Evolutionary conservation across 30 jellyfish, hydroid and myxozoan species (phyloP), one percentile per base, ranked within the genome.

Genomic region (Turritopsis dohrnii): DNA sequence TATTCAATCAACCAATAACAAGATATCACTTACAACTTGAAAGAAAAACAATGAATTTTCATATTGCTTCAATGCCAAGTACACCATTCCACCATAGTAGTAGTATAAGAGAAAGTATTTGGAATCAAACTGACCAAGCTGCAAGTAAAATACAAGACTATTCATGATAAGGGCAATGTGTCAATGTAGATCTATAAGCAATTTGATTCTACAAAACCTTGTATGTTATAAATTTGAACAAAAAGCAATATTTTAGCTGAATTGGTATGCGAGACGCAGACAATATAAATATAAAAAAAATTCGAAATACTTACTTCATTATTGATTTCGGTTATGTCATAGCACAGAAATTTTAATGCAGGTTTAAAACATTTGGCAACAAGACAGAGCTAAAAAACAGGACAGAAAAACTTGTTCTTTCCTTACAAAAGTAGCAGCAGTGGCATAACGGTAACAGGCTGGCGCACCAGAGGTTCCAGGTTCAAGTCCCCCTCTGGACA

Each of bases 31-130:
- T 86, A 90, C 97, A 72, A 85, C 96, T 92, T 92, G 96, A 71
- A 93, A 88, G 86, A 85, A 93, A 88, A 93, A 93, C 9, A 93
- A 88, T 1, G 98, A 94, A 31, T 84, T 93, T 60, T 93, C 95
- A 79, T 75, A 93, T 23, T 93, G 79, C 72, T 93, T 93, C 27
- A 93, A 74, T 8, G 98, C 98, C 4, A 90, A 83, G 81, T 79
- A 93, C 1, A 93, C 80, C 96, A 88, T 88, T 25, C 98, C 98
- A 27, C 96, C 96, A 79, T 93, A 93, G 75, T 93, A 93, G 60
- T 85, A 88, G 84, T 88, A 93, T 18, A 93, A 89, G 7, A 93
- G 89, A 72, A 88, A 93, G 72, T 80, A 54, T 26, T 79, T 88
- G 19, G 95, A 87, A 79, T 88, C 96, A 75, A 80, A 80, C 54